Base-by-base conservation (phyloP, 64 coral and sea anemone genomes). In the Dendronephthya gigantea region DNA sequence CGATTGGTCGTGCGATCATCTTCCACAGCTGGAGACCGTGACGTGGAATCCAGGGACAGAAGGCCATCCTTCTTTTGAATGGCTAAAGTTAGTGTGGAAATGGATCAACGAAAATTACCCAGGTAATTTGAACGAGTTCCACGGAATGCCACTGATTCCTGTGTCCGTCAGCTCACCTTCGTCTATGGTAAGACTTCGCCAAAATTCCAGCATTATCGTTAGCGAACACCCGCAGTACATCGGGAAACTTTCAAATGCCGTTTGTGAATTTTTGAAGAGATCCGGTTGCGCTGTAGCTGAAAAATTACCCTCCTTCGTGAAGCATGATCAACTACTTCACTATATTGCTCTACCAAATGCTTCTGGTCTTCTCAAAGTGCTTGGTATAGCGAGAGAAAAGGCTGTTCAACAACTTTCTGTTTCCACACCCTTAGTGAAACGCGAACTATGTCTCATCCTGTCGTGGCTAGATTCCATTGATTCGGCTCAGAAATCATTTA, bases 41-140 rank as follows among this genome's bases (percentile, higher is more conserved):
- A 34, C 72, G 1, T 79, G 72, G 72, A 79, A 39, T 36, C 72
- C 72, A 4, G 27, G 22, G 7, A 39, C 15, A 34, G 36, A 19
- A 19, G 31, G 72, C 3, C 72, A 79, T 39, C 72, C 72, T 13
- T 39, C 72, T 34, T 39, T 79, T 29, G 30, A 8, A 14, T 79
- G 72, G 72, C 29, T 79, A 29, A 19, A 79, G 22, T 79, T 39
- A 39, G 36, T 79, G 22, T 79, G 72, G 72, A 79, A 79, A 33
- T 79, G 72, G 72, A 79, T 79, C 72, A 79, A 79, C 8, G 72
- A 79, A 19, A 16, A 79, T 34, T 79, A 36, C 36, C 72, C 72
- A 3, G 22, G 36, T 17, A 17, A 34, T 33, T 79, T 79, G 36
- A 29, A 34, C 15, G 36, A 36, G 72, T 79, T 79, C 15, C 30